Percentiles rank a stretch among this genome's conserved stretches.
These are phyloP conservation scores for Pararge aegeria DNA, from an alignment of 1,140 invertebrate species.

Conservation along the genomic window DNA sequence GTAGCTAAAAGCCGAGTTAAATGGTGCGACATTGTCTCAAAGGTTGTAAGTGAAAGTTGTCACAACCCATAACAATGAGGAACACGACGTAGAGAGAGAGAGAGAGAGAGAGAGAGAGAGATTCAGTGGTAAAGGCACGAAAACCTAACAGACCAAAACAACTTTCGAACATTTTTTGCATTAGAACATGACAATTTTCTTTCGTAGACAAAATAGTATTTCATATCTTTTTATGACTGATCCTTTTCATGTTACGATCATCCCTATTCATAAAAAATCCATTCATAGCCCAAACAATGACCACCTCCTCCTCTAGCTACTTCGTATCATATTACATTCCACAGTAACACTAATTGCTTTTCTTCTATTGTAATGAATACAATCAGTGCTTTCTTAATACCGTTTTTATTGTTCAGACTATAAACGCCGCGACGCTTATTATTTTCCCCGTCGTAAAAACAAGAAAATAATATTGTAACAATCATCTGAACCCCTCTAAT, in stretches of 20 bases:
- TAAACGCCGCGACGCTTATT: conserved; percentile 66
- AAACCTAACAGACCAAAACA: too few species aligned
- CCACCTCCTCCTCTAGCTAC: not conserved
- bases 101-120: too few species aligned
- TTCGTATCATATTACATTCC: conserved; percentile 23
- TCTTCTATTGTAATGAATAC: conserved; percentile 41
- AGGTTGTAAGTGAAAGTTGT: too few species aligned
- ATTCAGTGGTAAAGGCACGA: too few species aligned
- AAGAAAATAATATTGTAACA: conserved; percentile 71
- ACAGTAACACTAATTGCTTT: conserved; percentile 36
- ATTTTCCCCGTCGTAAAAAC: conserved; percentile 73
- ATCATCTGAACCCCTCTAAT: conserved; percentile 62
- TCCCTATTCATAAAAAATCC: conserved; percentile 11
- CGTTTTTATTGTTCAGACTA: conserved; percentile 58
- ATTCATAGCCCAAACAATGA: conserved; percentile 21
- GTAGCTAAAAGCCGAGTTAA: too few species aligned
- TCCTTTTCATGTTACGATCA: conserved; percentile 19
- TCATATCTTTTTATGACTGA: conserved; percentile 7
- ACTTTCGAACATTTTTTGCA: too few species aligned
- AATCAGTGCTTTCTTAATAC: conserved; percentile 51
- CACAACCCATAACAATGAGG: too few species aligned
- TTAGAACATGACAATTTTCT: too few species aligned
- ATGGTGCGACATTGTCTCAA: too few species aligned
- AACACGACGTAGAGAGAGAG: too few species aligned
- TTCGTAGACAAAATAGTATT: not conserved